A percentile compares a stretch with the other conserved stretches of the same genome.
These are phyloP conservation scores for Poecilia latipinna DNA, from an alignment of 2,113 vertebrate genomes.

Conservation along the genomic window DNA sequence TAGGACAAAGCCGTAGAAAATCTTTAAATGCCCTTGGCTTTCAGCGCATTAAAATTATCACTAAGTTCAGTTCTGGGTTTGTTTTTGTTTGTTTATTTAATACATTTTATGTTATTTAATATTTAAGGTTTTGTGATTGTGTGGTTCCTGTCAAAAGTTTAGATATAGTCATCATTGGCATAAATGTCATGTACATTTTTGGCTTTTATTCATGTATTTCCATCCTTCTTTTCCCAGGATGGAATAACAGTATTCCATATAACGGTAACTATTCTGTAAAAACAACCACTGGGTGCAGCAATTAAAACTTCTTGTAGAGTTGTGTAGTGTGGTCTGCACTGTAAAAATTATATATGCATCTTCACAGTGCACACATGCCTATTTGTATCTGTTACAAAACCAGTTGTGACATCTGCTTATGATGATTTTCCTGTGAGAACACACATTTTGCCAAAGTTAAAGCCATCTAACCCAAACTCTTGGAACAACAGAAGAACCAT, in stretches of 20 bases:
- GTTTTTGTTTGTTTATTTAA: neutral
- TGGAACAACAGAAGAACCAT: no score
- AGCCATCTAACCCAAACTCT: neutral
- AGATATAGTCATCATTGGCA: neutral
- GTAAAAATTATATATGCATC: no score
- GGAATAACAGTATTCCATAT: no score
- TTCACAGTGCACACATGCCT: no score
- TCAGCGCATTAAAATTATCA: neutral
- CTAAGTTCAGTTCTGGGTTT: neutral
- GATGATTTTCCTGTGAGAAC: neutral
- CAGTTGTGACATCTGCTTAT: neutral
- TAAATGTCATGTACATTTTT: neutral
- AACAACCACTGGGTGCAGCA: no score
- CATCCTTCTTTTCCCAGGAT: no score
- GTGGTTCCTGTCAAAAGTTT: neutral
- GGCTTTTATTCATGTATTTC: neutral
- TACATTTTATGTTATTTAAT: neutral
- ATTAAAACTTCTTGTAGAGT: no score
- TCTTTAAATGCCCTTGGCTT: constrained; percentile 44
- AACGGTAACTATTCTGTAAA: no score
- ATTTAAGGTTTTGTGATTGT: neutral
- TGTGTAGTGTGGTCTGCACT: no score
- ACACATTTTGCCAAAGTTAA: neutral
- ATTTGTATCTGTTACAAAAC: no score
- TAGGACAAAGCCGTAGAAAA: constrained; percentile 4